Conservation (phyloP, 2,797 vertebrate species). For the Geotrypetes seraphini region DNA sequence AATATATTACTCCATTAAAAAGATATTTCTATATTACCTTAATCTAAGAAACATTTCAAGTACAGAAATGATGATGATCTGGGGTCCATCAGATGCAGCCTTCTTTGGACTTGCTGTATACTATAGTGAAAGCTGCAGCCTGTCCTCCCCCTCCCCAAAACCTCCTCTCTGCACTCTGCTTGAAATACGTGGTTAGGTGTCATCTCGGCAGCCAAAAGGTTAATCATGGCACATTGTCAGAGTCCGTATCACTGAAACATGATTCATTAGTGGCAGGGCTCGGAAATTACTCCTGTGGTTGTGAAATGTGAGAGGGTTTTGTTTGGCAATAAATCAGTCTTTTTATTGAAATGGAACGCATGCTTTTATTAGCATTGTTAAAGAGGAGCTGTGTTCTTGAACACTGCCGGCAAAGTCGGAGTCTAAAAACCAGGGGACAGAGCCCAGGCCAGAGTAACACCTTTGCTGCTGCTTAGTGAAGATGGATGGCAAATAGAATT, state of each 20-base stretch:
- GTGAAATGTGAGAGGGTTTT: background rate
- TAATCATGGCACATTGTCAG: background rate
- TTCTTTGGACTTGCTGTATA: no score
- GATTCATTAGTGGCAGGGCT: background rate
- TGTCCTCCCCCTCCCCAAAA: no score
- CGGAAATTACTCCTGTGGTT: background rate
- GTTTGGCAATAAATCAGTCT: accelerated
- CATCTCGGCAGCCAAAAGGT: background rate
- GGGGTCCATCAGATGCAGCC: no score
- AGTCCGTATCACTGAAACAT: background rate
- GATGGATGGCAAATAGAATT: background rate
- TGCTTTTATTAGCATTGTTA: background rate
- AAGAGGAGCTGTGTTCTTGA: background rate
- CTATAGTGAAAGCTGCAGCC: no score
- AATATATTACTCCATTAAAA: no score
- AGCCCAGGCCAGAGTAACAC: conserved; percentile 22
- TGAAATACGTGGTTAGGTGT: accelerated
- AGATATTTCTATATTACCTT: no score
- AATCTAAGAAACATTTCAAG: no score
- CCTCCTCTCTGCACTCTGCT: no score
- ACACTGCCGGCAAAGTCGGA: background rate
- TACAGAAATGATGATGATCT: no score
- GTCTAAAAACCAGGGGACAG: background rate
- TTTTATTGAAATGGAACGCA: background rate
- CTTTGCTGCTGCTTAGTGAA: background rate